Percentiles rank a stretch among this genome's conserved stretches.
phyloP scores from a whole-genome alignment of 2,888 invertebrate species.

The Leptopilina myrica region DNA sequence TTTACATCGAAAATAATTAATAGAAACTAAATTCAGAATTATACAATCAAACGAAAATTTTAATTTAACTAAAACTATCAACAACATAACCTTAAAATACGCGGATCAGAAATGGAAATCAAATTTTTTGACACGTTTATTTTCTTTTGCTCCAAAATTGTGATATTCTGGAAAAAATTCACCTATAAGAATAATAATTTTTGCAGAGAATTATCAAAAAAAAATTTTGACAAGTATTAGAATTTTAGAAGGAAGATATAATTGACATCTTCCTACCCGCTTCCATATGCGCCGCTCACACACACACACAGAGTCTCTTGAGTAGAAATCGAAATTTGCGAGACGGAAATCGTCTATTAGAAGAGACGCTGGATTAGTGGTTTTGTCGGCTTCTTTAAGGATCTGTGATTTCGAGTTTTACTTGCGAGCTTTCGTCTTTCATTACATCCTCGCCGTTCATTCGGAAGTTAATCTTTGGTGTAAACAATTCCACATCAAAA shows the following conservation, averaged over 20 bases:
- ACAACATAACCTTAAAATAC: too few species aligned
- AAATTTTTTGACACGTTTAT: too few species aligned
- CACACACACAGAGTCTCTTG: neutral
- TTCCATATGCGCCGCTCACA: neutral
- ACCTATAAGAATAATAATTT: too few species aligned
- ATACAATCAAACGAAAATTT: too few species aligned
- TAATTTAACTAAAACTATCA: too few species aligned
- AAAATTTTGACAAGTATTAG: too few species aligned
- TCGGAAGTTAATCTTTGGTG: conserved; percentile 29
- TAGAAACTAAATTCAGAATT: too few species aligned
- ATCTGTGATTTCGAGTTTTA: neutral
- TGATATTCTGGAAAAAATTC: too few species aligned
- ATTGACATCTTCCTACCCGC: neutral
- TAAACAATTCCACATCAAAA: conserved; percentile 12
- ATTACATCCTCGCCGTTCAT: conserved; percentile 6
- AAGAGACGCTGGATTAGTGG: neutral
- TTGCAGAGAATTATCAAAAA: too few species aligned
- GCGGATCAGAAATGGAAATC: too few species aligned
- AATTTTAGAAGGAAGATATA: neutral
- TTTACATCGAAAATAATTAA: too few species aligned
- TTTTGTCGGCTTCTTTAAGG: conserved; percentile 23
- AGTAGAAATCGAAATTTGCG: neutral
- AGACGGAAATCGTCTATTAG: conserved; percentile 28
- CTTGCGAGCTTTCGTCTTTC: conserved; percentile 7
- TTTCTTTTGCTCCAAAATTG: too few species aligned